phyloP scores from a whole-genome alignment of 2,113 vertebrate genomes.

The Pelecanoides urinatrix region DNA sequence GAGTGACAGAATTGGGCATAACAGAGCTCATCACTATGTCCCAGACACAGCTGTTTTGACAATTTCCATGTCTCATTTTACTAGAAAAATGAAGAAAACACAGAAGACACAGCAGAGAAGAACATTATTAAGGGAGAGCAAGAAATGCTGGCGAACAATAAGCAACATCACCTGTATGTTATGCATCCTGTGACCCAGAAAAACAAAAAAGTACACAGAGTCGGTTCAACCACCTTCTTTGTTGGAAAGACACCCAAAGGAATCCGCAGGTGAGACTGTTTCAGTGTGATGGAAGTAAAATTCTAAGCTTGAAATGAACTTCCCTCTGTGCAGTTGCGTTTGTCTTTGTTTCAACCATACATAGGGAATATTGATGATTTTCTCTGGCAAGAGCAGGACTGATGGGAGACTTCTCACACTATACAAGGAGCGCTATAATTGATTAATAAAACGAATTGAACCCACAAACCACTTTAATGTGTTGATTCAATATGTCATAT shows the following conservation, averaged over 20 bases:
- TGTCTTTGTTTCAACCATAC: neutral
- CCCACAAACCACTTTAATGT: neutral
- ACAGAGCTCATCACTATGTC: neutral
- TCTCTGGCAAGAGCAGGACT: neutral
- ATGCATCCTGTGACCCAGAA: conserved; percentile 78
- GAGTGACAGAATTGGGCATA: neutral
- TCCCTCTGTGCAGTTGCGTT: neutral
- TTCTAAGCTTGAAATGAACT: neutral
- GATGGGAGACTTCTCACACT: neutral
- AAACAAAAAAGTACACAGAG: conserved; percentile 65
- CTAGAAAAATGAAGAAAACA: conserved; percentile 34
- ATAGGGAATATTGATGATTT: neutral
- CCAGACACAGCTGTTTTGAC: neutral
- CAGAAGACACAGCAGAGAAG: neutral
- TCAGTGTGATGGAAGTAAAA: neutral
- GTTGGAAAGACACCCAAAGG: conserved; percentile 83
- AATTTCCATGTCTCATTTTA: neutral
- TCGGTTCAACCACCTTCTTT: conserved; percentile 75
- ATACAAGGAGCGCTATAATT: neutral
- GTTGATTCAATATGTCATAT: neutral
- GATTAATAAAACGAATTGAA: neutral
- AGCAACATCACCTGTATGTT: conserved; percentile 1
- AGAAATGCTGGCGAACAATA: neutral
- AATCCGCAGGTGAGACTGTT: conserved; percentile 79
- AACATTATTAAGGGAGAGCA: neutral